Percentiles rank a stretch among this genome's conserved stretches.
Conservation (phyloP, 2,888 invertebrate genomes). For the Leucoptera coffeella region DNA sequence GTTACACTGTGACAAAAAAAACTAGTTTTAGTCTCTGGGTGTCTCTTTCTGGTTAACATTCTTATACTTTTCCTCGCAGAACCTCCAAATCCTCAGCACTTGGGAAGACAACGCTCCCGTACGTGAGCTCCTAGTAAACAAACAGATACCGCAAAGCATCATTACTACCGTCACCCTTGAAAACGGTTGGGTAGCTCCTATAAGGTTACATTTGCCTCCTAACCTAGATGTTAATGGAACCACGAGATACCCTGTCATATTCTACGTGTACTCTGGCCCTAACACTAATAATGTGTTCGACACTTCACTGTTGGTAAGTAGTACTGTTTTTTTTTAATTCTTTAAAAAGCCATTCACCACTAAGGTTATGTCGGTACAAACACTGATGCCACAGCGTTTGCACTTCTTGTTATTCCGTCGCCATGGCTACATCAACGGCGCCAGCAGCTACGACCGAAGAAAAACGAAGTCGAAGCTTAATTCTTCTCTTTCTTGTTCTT, state of each 20-base stretch:
- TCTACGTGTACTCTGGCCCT: constrained; percentile 81
- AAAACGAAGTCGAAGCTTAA: too few relatives aligned
- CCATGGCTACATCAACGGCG: too few relatives aligned
- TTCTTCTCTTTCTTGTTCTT: too few relatives aligned
- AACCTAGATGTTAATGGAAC: constrained; percentile 53
- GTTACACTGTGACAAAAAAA: too few relatives aligned
- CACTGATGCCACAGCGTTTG: too few relatives aligned
- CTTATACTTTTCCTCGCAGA: constrained; percentile 11
- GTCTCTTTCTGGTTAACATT: too few relatives aligned
- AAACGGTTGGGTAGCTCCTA: constrained; percentile 55
- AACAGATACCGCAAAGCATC: constrained; percentile 42
- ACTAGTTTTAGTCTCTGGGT: too few relatives aligned
- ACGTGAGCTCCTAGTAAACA: constrained; percentile 37
- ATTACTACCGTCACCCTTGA: constrained; percentile 52
- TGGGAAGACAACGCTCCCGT: constrained; percentile 60
- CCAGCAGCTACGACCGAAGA: too few relatives aligned
- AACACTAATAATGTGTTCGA: constrained; percentile 72
- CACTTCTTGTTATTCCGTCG: too few relatives aligned
- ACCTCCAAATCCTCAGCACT: constrained; percentile 10
- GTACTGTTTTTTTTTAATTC: too few relatives aligned
- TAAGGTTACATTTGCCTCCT: constrained; percentile 62
- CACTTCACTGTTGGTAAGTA: constrained; percentile 53
- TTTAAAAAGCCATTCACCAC: too few relatives aligned
- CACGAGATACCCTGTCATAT: constrained; percentile 60
- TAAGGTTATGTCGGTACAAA: too few relatives aligned